Evolutionary conservation across 92 coral and sea anemone genomes (phyloP).

Genomic region (Parazoanthus atlanticus): DNA sequence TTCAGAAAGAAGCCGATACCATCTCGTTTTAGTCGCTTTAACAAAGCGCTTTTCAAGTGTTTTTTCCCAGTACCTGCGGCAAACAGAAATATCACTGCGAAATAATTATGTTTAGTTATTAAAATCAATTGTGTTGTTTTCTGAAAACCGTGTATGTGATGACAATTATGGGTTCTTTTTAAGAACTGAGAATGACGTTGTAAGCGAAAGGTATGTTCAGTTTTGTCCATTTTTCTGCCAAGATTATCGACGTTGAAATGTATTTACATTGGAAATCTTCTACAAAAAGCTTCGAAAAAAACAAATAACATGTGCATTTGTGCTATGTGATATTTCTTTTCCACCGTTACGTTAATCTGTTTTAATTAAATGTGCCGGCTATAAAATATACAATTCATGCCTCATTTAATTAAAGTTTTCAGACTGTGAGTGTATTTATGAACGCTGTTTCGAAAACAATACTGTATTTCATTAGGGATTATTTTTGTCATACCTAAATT

Average conservation of each 20-base stretch:
- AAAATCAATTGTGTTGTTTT: neutral
- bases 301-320: neutral
- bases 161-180: neutral
- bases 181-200: neutral
- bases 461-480: neutral
- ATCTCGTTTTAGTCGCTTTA: neutral
- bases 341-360: neutral
- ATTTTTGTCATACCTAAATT: neutral
- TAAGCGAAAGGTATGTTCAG: neutral
- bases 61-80: neutral
- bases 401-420: neutral
- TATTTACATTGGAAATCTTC: neutral
- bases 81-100: neutral
- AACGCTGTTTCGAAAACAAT: neutral
- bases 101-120: neutral
- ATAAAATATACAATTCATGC: neutral
- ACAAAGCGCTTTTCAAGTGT: neutral
- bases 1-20: conserved; percentile 6
- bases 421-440: neutral
- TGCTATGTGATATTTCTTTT: neutral
- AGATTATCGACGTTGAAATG: no score
- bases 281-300: neutral
- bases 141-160: neutral
- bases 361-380: neutral
- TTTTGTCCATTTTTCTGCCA: neutral